Conservation (phyloP, 2,888 invertebrate genomes). For the Eulithis testata region DNA sequence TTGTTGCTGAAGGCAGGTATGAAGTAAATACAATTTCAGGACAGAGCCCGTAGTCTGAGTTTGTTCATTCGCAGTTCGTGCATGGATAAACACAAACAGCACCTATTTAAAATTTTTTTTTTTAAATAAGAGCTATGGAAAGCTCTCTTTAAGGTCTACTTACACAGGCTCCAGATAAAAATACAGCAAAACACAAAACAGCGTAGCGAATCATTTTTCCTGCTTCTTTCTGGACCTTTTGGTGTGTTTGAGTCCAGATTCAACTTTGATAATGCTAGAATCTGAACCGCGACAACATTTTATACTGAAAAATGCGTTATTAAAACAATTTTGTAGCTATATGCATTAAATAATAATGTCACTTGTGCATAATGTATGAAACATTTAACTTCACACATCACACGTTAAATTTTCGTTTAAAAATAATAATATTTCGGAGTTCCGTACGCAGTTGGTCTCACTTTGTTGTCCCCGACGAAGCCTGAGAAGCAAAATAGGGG, state of each 20-base stretch:
- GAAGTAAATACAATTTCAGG: too few species aligned
- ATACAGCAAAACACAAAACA: conserved; percentile 19
- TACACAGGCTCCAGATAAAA: conserved; percentile 23
- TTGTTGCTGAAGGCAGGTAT: too few species aligned
- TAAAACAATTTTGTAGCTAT: conserved; percentile 16
- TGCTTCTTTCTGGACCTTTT: not conserved
- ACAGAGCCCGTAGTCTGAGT: too few species aligned
- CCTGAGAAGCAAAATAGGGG: too few species aligned
- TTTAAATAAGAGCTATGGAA: too few species aligned
- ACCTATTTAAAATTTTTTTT: too few species aligned
- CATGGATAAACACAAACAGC: too few species aligned
- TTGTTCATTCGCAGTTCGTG: too few species aligned
- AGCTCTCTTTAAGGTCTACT: conserved; percentile 9
- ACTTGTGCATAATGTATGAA: conserved; percentile 1
- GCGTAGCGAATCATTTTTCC: conserved; percentile 28
- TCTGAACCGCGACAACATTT: not conserved
- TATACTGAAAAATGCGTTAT: conserved; percentile 15
- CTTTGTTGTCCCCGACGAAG: too few species aligned
- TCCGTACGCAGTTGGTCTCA: not conserved
- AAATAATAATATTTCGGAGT: not conserved
- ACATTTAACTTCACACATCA: conserved; percentile 3
- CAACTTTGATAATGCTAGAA: conserved; percentile 4
- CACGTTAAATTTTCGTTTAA: not conserved
- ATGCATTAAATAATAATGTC: conserved; percentile 5
- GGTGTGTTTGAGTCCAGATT: conserved; percentile 3